Evolutionary conservation across 2,888 invertebrate species (phyloP), one percentile per base, ranked within the genome.

Genomic region (Chaetogeoica ovagalla): DNA sequence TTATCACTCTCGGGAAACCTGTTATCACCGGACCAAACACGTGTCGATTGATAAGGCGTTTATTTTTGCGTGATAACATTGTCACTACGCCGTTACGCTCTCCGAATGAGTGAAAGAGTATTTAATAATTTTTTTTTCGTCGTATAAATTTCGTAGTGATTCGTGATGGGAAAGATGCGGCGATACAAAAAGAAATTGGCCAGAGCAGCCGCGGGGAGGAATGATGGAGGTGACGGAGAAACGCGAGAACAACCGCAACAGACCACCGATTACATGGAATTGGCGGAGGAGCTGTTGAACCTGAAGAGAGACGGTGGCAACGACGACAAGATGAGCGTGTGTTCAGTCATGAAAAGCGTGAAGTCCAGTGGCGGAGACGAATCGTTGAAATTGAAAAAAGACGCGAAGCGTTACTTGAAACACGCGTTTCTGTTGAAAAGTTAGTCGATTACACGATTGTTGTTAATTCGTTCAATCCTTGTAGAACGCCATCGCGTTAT

Each of bases 141-240:
- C 5, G 2, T 4, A 30, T 30, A 30, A 30, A 30, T 30, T 30
- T 30, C 30, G 30, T 30, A 30, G 30, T 30, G 30, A 30, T 4
- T 21, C 19, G 30, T 15, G 30, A 79, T 79, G 79, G 79, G 79
- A 30, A 79, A 79, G 62, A 69, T 71, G 19, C 60, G 79, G 23
- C 52, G 79, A 2, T 79, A 79, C n/a, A 79, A 79, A 15, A 79
- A 79, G 8, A 79, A 79, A 63, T 63, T 79, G 23, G 70, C 79
- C 39, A 79, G 70, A 63, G 71, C 70, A 0, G 59, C 52, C 1
- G 39, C 63, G 2, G 63, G 39, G 2, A 59, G 59, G 7, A 43
- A 21, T 1, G n/a, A 23, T 2, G 8, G 17, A 6, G 13, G 3
- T 1, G 19, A 8, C 13, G 66, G n/a, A 23, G 19, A n/a, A 52